Evolutionary conservation across 2,888 invertebrate genomes (phyloP).

Genomic region (Amphipoea lucens): DNA sequence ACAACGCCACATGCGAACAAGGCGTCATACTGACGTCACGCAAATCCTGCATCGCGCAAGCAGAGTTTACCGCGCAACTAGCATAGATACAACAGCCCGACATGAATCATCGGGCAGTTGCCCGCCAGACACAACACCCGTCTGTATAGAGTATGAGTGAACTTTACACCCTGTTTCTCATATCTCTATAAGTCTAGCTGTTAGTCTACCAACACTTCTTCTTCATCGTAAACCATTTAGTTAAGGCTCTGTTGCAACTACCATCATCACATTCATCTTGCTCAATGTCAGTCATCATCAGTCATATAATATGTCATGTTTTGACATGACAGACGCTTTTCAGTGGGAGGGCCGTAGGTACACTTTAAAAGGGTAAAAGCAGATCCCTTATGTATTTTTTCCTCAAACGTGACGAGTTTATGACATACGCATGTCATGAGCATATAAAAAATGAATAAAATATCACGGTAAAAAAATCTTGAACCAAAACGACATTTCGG

Average conservation of each 20-base stretch:
- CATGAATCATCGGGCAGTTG: too few species aligned
- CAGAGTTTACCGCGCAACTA: too few species aligned
- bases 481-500: not conserved
- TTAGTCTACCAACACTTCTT: not conserved
- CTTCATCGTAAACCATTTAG: not conserved
- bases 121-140: too few species aligned
- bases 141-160: too few species aligned
- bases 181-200: too few species aligned
- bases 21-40: too few species aligned
- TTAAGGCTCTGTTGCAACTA: not conserved
- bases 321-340: constrained; percentile 13
- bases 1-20: too few species aligned
- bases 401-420: constrained; percentile 35
- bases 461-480: constrained; percentile 6
- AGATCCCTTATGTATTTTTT: constrained; percentile 23
- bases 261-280: constrained; percentile 17
- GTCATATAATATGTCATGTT: constrained; percentile 18
- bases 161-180: too few species aligned
- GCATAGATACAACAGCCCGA: too few species aligned
- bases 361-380: constrained; percentile 21
- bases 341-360: not conserved
- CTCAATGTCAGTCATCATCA: constrained; percentile 34
- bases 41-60: too few species aligned
- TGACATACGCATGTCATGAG: constrained; percentile 24
- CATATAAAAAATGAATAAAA: constrained; percentile 34